Evolutionary conservation across 2,113 vertebrate species (phyloP).

Genomic region (Empidonax traillii): DNA sequence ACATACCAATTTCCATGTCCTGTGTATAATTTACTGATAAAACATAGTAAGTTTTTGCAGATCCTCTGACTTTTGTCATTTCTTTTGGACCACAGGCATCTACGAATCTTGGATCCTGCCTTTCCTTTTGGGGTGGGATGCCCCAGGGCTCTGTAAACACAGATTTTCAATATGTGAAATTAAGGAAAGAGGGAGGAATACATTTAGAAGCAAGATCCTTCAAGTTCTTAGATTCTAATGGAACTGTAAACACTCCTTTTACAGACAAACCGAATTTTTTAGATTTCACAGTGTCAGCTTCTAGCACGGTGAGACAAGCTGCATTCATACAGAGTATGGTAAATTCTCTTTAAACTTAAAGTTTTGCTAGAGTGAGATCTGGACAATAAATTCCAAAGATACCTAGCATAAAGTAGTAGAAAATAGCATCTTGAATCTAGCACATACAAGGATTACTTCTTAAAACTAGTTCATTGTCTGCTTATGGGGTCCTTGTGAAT

Average conservation of each 20-base stretch:
- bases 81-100: neutral
- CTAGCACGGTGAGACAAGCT: neutral
- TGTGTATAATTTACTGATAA: neutral
- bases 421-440: neutral
- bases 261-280: neutral
- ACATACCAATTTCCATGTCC: rapidly evolving
- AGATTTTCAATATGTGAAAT: neutral
- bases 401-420: neutral
- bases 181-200: neutral
- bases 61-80: neutral
- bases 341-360: slow-evolving; percentile 13
- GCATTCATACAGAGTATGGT: neutral
- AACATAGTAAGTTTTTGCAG: neutral
- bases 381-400: slow-evolving; percentile 1
- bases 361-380: neutral
- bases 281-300: neutral
- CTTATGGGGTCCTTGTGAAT: neutral
- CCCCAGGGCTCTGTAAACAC: neutral
- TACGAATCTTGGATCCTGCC: neutral
- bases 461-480: neutral
- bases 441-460: neutral
- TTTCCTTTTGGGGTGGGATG: neutral
- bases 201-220: neutral
- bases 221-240: neutral
- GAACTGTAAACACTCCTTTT: neutral